Conservation (phyloP, 2,888 invertebrate species). For the Dasysyrphus tricinctus region DNA sequence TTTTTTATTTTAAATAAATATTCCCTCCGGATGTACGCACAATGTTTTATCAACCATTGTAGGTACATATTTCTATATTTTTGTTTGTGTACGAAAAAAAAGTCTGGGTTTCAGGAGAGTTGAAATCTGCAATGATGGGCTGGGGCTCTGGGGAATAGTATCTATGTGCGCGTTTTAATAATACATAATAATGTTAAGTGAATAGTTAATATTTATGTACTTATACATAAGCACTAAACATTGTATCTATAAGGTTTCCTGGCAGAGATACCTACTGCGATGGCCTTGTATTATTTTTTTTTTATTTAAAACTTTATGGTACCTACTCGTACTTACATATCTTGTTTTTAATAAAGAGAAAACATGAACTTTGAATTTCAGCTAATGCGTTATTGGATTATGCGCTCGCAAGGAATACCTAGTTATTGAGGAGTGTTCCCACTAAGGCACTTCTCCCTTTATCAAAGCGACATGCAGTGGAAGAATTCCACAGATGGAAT, state of each 20-base stretch:
- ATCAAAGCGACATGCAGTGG: too few species aligned
- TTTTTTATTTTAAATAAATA: neutral
- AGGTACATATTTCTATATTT: neutral
- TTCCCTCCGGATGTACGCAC: conserved; percentile 48
- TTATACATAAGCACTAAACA: neutral
- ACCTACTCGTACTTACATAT: neutral
- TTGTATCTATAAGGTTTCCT: neutral
- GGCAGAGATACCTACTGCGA: neutral
- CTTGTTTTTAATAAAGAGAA: neutral
- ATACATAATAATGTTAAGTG: conserved; percentile 47
- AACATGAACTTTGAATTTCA: neutral
- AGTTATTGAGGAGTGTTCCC: too few species aligned
- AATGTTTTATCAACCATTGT: conserved; percentile 17
- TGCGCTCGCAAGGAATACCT: too few species aligned
- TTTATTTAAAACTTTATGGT: neutral
- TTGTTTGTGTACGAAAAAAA: neutral
- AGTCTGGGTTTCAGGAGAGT: neutral
- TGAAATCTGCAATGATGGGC: neutral
- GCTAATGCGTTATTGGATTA: neutral
- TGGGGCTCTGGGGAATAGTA: conserved; percentile 4
- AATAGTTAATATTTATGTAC: conserved; percentile 31
- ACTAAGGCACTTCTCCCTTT: too few species aligned
- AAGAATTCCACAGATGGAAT: too few species aligned
- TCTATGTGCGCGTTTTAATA: conserved; percentile 49
- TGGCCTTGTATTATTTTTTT: conserved; percentile 1